Base-by-base conservation (phyloP, 1,140 invertebrate species). In the Episyrphus balteatus region DNA sequence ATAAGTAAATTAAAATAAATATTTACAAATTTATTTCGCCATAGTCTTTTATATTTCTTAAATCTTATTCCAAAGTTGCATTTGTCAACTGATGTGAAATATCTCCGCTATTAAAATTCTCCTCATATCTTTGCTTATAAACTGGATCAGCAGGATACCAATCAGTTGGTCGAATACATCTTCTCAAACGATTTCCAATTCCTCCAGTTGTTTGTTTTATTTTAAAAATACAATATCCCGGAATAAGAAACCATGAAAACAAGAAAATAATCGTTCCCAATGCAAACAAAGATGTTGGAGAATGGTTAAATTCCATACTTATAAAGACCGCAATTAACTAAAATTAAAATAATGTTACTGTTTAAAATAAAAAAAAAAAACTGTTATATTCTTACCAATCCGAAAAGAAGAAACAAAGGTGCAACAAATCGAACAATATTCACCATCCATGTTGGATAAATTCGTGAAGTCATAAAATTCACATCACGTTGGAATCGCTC, bases 381-480 rank as follows among this genome's bases (percentile, higher is more conserved):
- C n/a, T n/a, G n/a, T n/a, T n/a, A n/a, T n/a, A n/a, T 3, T 54
- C 57, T n/a, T 45, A 66, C 63, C 54, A 66, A 37, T 6, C 51
- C 13, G 1, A 49, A 9, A 1, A 57, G 0, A 7, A 66, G 43
- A 37, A 58, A 49, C 0, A 66, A 6, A 1, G 63, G 63, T 9
- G 59, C 50, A 21, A 66, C 32, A 32, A 66, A 62, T 37, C 63
- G 56, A 50, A 66, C 56, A 7, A 56, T 44, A 42, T 55, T 59
- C 17, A 66, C 62, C 48, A 61, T 66, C 14, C 61, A 48, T 46
- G 48, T 66, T 55, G 63, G 76, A 10, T 90, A 75, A 53, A 80
- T 79, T 57, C 78, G 73, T 13, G 83, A 81, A 5, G 86, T 76
- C 88, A 91, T 92, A 55, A 85, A 83, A 61, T 88, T 74, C 1